Base-by-base conservation (phyloP, 2,888 invertebrate species). In the Dasypogon diadema region DNA sequence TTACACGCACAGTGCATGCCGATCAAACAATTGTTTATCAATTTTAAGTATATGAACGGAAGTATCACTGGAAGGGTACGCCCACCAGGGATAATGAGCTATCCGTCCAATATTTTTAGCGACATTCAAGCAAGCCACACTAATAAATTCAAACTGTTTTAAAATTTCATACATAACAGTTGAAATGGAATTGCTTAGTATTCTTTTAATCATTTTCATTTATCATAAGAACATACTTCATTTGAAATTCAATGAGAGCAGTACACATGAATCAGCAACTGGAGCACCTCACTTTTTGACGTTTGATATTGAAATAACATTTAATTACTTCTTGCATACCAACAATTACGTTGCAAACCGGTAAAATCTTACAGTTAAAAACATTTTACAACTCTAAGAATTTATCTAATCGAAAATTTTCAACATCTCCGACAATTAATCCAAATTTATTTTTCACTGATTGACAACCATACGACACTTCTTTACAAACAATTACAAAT, bases 401-500 rank as follows among this genome's bases (percentile, higher is more conserved):
- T 51, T 51, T 12, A 21, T 51, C 18, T 51, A 51, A 51, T 16
- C 42, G 42, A 42, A 2, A 42, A 42, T 12, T 42, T 12, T 12
- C 12, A 6, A 42, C 42, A 42, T 42, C n/a, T 42, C 42, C 42
- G 42, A 42, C 42, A 12, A 42, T 42, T 42, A 42, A 12, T 48
- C 30, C 16, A 24, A 37, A 68, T 16, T 51, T 37, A 26, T 26
- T 51, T 30, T 65, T 51, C 1, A n/a, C 14, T 65, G 22, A 46
- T 26, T 72, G 73, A 73, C 73, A 73, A 58, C 56, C 58, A 46
- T 2, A 30, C 73, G 46, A 73, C 56, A 72, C 18, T 54, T 68
- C 65, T 48, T 70, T 54, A 73, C 48, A 74, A 73, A 74, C 48
- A 74, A 60, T 42, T 48, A 74, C 48, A 60, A 74, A 74, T 74